Evolutionary conservation across 2,113 vertebrate genomes (phyloP).

Genomic region (Tauraco erythrolophus): DNA sequence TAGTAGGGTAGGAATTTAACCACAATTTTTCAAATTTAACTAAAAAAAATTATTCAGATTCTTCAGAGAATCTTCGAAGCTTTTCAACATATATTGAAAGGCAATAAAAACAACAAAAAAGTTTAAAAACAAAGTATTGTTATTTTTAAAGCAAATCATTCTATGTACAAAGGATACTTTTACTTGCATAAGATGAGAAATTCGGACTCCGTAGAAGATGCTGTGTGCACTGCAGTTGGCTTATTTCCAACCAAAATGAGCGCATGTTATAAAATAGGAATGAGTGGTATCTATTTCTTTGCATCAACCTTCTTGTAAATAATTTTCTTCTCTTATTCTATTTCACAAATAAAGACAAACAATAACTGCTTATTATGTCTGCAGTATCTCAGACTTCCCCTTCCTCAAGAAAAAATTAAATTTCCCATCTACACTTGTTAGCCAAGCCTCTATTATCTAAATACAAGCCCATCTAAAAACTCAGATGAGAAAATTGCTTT

Average conservation of each 20-base stretch:
- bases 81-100: neutral
- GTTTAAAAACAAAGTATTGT: no score
- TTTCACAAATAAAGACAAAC: neutral
- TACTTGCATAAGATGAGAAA: neutral
- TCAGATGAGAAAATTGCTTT: neutral
- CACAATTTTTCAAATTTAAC: neutral
- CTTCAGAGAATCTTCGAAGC: neutral
- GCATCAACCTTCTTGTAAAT: neutral
- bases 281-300: neutral
- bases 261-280: neutral
- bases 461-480: neutral
- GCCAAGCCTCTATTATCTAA: neutral
- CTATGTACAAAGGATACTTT: neutral
- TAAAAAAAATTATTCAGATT: neutral
- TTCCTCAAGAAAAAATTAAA: neutral
- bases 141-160: neutral
- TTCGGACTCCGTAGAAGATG: neutral
- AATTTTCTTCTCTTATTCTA: neutral
- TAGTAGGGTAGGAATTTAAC: neutral
- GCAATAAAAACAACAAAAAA: no score
- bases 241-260: neutral
- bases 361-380: neutral
- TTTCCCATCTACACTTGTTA: neutral
- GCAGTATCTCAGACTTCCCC: neutral
- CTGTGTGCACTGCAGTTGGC: neutral